A percentile compares a stretch with the other conserved stretches of the same genome.
Evolutionary conservation across 2,888 invertebrate genomes (phyloP).

Genomic region (Villa cingulata): DNA sequence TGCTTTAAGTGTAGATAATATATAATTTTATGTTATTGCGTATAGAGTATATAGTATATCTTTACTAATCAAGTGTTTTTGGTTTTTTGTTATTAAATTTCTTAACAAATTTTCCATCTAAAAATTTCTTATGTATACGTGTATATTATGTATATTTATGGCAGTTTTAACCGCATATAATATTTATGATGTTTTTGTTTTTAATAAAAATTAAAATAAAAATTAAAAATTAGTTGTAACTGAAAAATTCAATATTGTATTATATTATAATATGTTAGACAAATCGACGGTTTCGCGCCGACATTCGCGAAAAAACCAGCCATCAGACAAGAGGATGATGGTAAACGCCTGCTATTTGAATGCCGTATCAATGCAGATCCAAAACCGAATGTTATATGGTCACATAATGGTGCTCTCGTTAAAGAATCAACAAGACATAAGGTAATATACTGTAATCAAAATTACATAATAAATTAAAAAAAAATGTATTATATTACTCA

Average conservation of each 20-base stretch:
- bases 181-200: too few species aligned
- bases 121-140: too few species aligned
- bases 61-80: not conserved
- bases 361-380: constrained; percentile 91
- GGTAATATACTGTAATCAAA: too few species aligned
- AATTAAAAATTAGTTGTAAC: not conserved
- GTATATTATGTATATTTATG: too few species aligned
- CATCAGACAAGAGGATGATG: constrained; percentile 94
- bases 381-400: constrained; percentile 78
- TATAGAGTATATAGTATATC: too few species aligned
- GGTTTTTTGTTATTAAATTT: not conserved
- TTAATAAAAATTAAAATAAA: not conserved
- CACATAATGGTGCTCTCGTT: constrained; percentile 72
- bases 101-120: not conserved
- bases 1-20: too few species aligned
- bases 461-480: too few species aligned
- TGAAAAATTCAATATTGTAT: not conserved
- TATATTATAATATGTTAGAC: constrained; percentile 42
- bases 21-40: too few species aligned
- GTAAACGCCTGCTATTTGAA: constrained; percentile 84
- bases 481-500: too few species aligned
- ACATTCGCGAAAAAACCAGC: constrained; percentile 96
- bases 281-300: constrained; percentile 95
- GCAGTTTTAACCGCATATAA: too few species aligned
- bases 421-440: constrained; percentile 73